Evolutionary conservation across 2,113 vertebrate species (phyloP).

Genomic region (Antechinus flavipes): DNA sequence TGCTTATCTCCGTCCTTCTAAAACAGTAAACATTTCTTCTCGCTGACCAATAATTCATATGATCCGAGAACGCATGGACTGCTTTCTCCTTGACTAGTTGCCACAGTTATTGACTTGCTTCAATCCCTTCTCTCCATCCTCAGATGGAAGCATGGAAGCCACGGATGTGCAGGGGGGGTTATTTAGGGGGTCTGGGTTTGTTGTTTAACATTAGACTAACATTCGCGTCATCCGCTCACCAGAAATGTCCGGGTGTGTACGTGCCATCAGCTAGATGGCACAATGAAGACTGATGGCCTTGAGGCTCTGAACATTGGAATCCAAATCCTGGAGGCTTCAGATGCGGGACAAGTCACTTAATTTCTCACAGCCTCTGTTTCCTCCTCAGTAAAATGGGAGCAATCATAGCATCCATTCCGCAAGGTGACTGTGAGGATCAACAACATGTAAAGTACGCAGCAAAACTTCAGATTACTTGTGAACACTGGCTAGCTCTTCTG

Average conservation of each 20-base stretch:
- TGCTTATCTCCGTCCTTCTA: conserved; percentile 44
- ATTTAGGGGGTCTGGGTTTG: too few species aligned
- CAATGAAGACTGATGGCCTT: not conserved
- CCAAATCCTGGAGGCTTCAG: not conserved
- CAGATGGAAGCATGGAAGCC: not conserved
- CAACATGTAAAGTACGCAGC: not conserved
- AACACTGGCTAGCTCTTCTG: not conserved
- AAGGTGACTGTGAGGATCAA: not conserved
- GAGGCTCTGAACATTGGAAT: not conserved
- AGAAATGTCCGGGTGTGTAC: not conserved
- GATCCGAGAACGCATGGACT: not conserved
- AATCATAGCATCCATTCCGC: not conserved
- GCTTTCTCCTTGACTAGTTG: not conserved
- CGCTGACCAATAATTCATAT: too few species aligned
- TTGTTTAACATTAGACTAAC: not conserved
- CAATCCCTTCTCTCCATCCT: not conserved
- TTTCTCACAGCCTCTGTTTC: not conserved
- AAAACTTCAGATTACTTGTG: not conserved
- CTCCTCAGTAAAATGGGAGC: not conserved
- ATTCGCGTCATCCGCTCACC: not conserved
- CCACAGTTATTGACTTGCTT: not conserved
- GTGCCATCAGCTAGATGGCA: not conserved
- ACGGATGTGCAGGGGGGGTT: not conserved
- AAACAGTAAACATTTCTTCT: not conserved
- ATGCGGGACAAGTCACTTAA: not conserved